These are phyloP conservation scores for Drosophila neotestacea DNA, from an alignment of 2,888 invertebrate genomes.

Conservation along the genomic window DNA sequence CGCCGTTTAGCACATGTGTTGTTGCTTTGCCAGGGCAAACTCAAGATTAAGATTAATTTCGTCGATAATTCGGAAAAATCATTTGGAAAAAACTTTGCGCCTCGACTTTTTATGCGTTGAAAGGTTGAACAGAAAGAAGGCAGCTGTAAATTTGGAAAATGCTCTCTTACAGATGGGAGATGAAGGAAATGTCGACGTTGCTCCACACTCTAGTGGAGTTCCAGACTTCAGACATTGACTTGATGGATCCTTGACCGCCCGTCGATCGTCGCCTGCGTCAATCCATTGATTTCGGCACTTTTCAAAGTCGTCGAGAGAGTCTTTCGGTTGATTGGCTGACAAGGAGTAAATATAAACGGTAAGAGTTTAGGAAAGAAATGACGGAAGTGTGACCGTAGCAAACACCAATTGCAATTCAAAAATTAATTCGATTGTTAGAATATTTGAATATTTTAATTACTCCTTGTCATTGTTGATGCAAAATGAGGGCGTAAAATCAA, in stretches of 20 bases:
- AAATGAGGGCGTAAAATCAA: conserved; percentile 49
- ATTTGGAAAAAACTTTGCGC: conserved; percentile 52
- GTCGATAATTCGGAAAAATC: conserved; percentile 65
- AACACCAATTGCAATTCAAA: not conserved
- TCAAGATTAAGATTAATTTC: conserved; percentile 78
- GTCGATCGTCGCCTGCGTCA: conserved; percentile 67
- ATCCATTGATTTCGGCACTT: conserved; percentile 73
- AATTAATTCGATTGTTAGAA: no score
- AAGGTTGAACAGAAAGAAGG: conserved; percentile 64
- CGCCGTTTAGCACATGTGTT: conserved; percentile 73
- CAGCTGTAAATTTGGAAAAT: conserved; percentile 34
- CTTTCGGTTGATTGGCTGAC: conserved; percentile 46
- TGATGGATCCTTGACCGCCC: conserved; percentile 67
- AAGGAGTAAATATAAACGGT: conserved; percentile 32
- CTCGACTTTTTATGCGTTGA: conserved; percentile 64
- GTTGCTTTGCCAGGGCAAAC: conserved; percentile 59
- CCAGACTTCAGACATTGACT: conserved; percentile 44
- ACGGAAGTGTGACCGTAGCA: not conserved
- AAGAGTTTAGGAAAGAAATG: not conserved
- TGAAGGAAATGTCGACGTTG: not conserved
- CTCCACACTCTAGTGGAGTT: conserved; percentile 57
- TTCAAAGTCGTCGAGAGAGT: conserved; percentile 54
- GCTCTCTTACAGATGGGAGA: not conserved
- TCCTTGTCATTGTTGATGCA: conserved; percentile 6
- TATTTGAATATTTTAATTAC: conserved; percentile 8